Conservation (phyloP, 1,140 invertebrate species). For the Melipona quadrifasciata region DNA sequence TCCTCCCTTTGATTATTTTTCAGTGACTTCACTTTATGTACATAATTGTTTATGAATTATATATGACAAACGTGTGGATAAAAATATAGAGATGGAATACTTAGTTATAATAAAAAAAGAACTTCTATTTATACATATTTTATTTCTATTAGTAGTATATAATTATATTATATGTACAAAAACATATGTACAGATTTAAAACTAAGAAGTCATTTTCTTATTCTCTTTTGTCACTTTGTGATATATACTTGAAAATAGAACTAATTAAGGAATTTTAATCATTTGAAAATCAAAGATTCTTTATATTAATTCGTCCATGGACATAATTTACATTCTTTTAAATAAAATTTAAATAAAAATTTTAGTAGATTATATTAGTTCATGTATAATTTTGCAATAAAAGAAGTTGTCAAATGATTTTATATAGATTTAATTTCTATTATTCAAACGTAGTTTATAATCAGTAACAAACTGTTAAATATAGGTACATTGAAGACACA, state of each 20-base stretch:
- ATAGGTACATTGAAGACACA: too few species aligned
- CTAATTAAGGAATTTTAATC: not conserved
- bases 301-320: not conserved
- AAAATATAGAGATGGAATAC: not conserved
- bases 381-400: not conserved
- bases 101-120: not conserved
- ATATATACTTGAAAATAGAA: not conserved
- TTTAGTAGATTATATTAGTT: not conserved
- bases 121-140: conserved; percentile 15
- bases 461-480: too few species aligned
- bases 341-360: not conserved
- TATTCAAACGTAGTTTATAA: not conserved
- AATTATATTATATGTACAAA: conserved; percentile 13
- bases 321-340: not conserved
- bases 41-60: not conserved
- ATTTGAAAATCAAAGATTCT: not conserved
- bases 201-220: not conserved
- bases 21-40: conserved; percentile 2
- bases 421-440: not conserved
- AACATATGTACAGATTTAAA: conserved; percentile 27
- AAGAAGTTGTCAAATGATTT: not conserved
- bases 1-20: not conserved
- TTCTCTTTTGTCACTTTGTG: not conserved
- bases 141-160: conserved; percentile 19
- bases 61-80: not conserved